Evolutionary conservation across 2,888 invertebrate genomes (phyloP).

Genomic region (Gastracanthus pulcherrimus): DNA sequence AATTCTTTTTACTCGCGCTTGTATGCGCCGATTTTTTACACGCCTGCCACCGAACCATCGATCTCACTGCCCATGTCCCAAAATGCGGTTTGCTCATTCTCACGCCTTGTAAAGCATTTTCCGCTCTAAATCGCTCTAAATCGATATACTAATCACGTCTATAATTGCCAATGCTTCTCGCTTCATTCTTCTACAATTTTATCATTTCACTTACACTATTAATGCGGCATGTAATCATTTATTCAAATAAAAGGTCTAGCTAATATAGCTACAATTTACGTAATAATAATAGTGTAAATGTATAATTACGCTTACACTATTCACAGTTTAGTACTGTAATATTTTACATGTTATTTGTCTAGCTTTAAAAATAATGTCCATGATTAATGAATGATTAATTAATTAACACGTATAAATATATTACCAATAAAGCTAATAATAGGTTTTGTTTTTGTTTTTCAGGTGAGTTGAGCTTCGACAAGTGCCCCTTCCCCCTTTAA

Average conservation of each 20-base stretch:
- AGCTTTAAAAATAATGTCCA: not conserved
- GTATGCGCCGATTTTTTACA: not conserved
- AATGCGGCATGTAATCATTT: not conserved
- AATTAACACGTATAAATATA: not conserved
- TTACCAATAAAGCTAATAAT: conserved; percentile 54
- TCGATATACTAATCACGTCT: not conserved
- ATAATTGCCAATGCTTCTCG: too few relatives aligned
- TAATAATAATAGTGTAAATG: too few relatives aligned
- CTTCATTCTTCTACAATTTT: not conserved
- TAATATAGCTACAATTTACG: not conserved
- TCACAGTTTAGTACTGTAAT: not conserved
- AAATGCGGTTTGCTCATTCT: conserved; percentile 2
- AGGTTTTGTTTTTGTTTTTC: conserved; percentile 64
- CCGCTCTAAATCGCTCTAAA: too few relatives aligned
- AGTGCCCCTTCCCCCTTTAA: conserved; percentile 32
- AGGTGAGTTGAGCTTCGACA: conserved; percentile 66
- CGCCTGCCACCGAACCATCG: not conserved
- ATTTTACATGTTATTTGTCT: not conserved
- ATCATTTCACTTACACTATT: not conserved
- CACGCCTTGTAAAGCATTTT: too few relatives aligned
- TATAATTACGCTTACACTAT: too few relatives aligned
- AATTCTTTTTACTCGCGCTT: not conserved
- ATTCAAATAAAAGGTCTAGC: conserved; percentile 21
- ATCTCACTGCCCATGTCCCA: not conserved
- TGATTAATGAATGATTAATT: conserved; percentile 9